Evolutionary conservation across 2,797 vertebrate genomes (phyloP).

Genomic region (Tapera naevia): DNA sequence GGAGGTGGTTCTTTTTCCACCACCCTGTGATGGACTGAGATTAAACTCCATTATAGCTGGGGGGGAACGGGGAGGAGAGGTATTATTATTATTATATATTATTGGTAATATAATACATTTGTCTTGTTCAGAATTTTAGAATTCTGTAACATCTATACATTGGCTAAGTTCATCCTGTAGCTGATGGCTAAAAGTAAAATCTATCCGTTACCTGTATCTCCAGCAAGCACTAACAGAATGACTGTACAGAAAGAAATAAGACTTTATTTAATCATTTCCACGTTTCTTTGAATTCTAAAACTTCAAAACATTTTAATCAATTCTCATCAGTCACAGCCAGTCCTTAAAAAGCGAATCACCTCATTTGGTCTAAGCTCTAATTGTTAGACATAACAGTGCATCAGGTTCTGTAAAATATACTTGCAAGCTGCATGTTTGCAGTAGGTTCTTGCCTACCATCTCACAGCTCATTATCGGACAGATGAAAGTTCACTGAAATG

Average conservation of each 20-base stretch:
- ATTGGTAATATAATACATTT: background rate
- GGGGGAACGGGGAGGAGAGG: fast-evolving
- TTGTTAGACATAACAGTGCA: background rate
- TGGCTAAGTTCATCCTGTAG: background rate
- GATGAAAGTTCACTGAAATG: background rate
- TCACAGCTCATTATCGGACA: background rate
- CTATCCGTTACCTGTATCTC: fast-evolving
- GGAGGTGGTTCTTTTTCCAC: background rate
- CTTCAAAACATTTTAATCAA: background rate
- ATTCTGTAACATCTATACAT: background rate
- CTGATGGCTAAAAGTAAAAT: background rate
- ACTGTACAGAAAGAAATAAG: too few species aligned
- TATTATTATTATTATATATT: too few species aligned
- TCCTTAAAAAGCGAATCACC: background rate
- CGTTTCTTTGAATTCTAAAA: background rate
- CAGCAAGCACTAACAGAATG: too few species aligned
- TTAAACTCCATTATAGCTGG: background rate
- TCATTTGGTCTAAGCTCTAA: background rate
- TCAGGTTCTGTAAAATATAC: background rate
- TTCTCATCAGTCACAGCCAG: background rate
- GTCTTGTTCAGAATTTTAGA: background rate
- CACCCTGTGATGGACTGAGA: background rate
- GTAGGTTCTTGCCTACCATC: background rate
- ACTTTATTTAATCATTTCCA: background rate
- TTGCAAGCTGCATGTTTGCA: fast-evolving